phyloP scores from a whole-genome alignment of 2,888 invertebrate species.

The Cylindroiulus punctatus region DNA sequence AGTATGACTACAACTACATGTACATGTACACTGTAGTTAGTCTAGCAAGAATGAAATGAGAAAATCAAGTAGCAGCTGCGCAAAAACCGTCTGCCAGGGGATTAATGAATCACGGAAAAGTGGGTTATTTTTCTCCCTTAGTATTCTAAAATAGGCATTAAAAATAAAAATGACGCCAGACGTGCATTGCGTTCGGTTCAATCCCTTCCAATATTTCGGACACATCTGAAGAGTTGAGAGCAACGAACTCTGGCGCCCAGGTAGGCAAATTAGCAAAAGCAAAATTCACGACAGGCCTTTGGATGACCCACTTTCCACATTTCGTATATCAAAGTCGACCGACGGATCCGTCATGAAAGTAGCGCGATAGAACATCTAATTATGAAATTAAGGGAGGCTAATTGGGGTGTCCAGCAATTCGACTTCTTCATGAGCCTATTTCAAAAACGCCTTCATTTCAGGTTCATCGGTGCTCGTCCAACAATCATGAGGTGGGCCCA shows the following conservation, averaged over 20 bases:
- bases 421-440: neutral
- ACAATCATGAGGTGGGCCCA: too few species aligned
- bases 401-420: slow-evolving; percentile 12
- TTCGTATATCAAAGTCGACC: neutral
- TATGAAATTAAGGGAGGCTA: slow-evolving; percentile 8
- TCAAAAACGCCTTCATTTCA: too few species aligned
- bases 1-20: too few species aligned
- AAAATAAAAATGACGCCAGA: neutral
- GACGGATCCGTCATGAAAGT: neutral
- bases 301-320: slow-evolving; percentile 7
- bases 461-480: too few species aligned
- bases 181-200: neutral
- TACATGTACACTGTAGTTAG: too few species aligned
- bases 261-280: slow-evolving; percentile 31
- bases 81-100: slow-evolving; percentile 1
- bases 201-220: neutral
- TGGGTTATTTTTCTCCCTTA: slow-evolving; percentile 30
- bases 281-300: slow-evolving; percentile 42
- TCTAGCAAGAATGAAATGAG: too few species aligned
- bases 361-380: slow-evolving; percentile 9
- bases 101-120: neutral
- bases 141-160: neutral
- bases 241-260: neutral
- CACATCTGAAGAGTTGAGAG: slow-evolving; percentile 30
- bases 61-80: neutral